phyloP scores from a whole-genome alignment of 2,113 vertebrate genomes.

The Xiphophorus maculatus region DNA sequence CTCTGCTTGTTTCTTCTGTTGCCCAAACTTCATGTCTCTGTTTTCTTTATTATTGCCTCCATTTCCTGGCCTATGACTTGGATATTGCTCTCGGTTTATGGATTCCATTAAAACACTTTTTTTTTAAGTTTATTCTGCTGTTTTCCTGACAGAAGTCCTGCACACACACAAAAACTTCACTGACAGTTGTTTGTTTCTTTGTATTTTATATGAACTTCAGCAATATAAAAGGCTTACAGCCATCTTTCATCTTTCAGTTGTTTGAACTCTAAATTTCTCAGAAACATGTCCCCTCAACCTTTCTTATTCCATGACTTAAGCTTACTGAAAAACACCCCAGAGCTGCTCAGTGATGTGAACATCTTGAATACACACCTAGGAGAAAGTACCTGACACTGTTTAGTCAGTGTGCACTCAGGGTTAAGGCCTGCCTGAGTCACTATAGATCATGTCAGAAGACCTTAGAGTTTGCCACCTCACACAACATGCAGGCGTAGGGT shows the following conservation, averaged over 20 bases:
- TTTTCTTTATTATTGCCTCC: neutral
- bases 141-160: neutral
- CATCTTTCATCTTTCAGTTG: constrained; percentile 24
- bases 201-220: neutral
- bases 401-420: constrained; percentile 42
- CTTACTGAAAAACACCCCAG: neutral
- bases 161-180: neutral
- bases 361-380: constrained; percentile 26
- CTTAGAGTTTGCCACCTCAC: constrained; percentile 61
- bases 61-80: neutral
- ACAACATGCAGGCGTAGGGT: constrained; percentile 54
- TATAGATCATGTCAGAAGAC: constrained; percentile 58
- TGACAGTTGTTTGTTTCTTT: neutral
- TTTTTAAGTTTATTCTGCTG: neutral
- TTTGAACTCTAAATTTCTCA: constrained; percentile 41
- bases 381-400: constrained; percentile 36
- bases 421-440: constrained; percentile 61
- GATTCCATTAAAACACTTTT: neutral
- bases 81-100: neutral
- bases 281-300: constrained; percentile 23
- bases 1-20: neutral
- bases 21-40: neutral
- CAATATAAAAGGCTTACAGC: constrained; percentile 16
- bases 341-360: constrained; percentile 40
- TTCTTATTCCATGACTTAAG: constrained; percentile 17